These are phyloP conservation scores for Macrotis lagotis DNA, from an alignment of 2,113 vertebrate species.

Conservation along the genomic window DNA sequence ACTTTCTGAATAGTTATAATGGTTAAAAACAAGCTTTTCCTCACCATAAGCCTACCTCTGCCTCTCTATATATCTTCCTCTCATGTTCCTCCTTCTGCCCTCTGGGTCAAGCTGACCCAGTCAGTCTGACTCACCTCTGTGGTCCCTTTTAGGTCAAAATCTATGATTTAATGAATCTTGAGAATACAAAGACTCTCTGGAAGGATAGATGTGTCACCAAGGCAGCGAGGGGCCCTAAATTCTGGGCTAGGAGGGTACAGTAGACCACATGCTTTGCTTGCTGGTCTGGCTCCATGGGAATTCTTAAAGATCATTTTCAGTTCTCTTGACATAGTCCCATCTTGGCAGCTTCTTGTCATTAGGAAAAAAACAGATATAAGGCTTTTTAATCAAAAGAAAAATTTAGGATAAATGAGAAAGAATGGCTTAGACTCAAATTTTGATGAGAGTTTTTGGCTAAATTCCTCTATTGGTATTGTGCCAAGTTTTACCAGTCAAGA, in stretches of 20 bases:
- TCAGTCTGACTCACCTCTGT: neutral
- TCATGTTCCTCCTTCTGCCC: neutral
- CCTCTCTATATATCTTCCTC: neutral
- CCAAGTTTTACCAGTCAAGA: neutral
- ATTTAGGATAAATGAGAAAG: slow-evolving; percentile 16
- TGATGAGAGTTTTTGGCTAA: slow-evolving; percentile 31
- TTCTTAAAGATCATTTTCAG: neutral
- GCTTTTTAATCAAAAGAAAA: neutral
- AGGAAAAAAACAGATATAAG: slow-evolving; percentile 27
- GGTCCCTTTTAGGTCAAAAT: neutral
- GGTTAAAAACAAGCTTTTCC: neutral
- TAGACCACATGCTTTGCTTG: neutral
- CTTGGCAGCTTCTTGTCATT: slow-evolving; percentile 18
- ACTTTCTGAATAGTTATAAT: neutral
- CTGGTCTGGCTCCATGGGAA: neutral
- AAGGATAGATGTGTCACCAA: neutral
- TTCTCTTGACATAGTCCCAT: neutral
- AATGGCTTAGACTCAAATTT: neutral
- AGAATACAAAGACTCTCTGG: neutral
- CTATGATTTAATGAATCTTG: neutral
- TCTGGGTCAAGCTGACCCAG: neutral
- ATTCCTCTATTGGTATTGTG: neutral
- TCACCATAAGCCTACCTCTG: neutral
- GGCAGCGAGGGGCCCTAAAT: neutral
- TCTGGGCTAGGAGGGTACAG: neutral